Percentiles rank a stretch among this genome's conserved stretches.
These are phyloP conservation scores for Mystacides longicornis DNA, from an alignment of 2,888 invertebrate genomes.

Conservation along the genomic window DNA sequence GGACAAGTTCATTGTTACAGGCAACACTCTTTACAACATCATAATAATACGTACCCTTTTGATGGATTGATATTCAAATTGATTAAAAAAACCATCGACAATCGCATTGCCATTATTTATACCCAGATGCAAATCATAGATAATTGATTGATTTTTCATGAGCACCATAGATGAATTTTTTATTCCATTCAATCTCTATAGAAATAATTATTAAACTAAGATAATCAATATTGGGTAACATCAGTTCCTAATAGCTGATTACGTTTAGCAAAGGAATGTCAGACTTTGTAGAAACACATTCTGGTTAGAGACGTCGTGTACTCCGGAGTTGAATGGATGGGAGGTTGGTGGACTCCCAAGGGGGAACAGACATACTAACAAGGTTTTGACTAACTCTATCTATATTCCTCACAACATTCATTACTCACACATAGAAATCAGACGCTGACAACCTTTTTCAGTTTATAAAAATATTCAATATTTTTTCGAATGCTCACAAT, in stretches of 20 bases:
- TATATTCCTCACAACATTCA: background rate
- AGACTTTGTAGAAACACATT: too few relatives aligned
- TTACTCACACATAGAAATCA: constrained; percentile 2
- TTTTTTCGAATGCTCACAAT: too few relatives aligned
- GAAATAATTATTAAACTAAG: too few relatives aligned
- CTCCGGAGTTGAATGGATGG: background rate
- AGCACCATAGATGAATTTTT: too few relatives aligned
- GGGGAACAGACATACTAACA: background rate
- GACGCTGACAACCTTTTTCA: background rate
- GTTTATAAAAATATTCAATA: background rate
- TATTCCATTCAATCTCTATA: too few relatives aligned
- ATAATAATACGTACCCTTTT: background rate
- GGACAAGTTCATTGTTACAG: background rate
- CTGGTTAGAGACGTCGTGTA: too few relatives aligned
- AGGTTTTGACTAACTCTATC: constrained; percentile 1
- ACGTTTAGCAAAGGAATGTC: too few relatives aligned
- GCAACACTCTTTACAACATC: background rate
- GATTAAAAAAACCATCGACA: background rate
- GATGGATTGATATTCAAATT: background rate
- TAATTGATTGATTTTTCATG: too few relatives aligned
- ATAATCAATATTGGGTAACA: too few relatives aligned
- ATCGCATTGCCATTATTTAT: too few relatives aligned
- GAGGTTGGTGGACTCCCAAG: background rate
- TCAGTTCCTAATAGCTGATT: too few relatives aligned
- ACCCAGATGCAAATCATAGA: too few relatives aligned